These are phyloP conservation scores for Andricus grossulariae DNA, from an alignment of 1,140 invertebrate genomes.

Conservation along the genomic window DNA sequence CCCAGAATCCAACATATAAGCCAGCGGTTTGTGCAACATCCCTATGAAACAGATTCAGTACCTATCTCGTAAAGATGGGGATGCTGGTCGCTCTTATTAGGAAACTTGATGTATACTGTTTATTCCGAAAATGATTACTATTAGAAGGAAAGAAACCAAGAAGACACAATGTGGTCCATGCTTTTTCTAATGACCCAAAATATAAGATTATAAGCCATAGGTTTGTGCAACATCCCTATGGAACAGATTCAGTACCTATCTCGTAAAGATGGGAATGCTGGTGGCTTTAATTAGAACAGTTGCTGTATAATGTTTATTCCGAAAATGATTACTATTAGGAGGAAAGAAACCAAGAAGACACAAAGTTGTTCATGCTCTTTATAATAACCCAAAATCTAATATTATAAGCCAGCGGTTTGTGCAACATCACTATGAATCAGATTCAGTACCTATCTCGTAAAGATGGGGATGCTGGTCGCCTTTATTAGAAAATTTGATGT, in stretches of 20 bases:
- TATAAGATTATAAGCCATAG: too few species aligned
- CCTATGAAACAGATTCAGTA: not conserved
- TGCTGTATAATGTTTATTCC: too few species aligned
- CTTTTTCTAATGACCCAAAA: too few species aligned
- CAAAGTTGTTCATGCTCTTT: too few species aligned
- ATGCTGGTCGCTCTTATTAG: slow-evolving; percentile 9
- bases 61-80: not conserved
- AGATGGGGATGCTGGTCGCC: not conserved
- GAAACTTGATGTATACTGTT: not conserved
- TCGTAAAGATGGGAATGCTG: not conserved
- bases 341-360: too few species aligned
- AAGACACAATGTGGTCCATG: too few species aligned
- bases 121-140: too few species aligned
- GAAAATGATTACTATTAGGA: too few species aligned
- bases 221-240: not conserved
- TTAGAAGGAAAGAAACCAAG: too few species aligned
- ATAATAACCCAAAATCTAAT: too few species aligned
- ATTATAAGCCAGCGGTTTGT: too few species aligned
- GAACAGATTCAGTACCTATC: not conserved
- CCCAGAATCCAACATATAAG: too few species aligned
- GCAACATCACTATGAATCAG: not conserved
- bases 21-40: not conserved
- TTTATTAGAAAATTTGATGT: not conserved
- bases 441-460: not conserved
- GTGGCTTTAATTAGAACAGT: not conserved